phyloP scores from a whole-genome alignment of 2,797 vertebrate genomes.

The Balearica regulorum region DNA sequence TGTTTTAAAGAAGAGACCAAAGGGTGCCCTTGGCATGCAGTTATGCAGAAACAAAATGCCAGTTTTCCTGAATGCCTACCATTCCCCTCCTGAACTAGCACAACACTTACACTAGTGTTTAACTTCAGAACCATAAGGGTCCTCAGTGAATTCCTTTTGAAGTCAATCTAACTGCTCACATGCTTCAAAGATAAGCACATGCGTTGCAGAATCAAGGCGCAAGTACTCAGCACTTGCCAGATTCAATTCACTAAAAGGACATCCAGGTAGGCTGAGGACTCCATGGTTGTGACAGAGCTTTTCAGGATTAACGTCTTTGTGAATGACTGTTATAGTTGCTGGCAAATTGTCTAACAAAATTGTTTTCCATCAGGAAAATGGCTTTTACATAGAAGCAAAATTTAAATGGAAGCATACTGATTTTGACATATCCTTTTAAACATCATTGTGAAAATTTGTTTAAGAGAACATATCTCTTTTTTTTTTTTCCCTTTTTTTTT shows the following conservation, averaged over 20 bases:
- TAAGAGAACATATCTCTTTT: neutral
- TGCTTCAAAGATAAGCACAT: constrained; percentile 15
- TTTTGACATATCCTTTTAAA: constrained; percentile 18
- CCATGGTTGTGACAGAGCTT: neutral
- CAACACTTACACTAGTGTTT: constrained; percentile 20
- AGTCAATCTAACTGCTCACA: neutral
- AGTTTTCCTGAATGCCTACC: neutral
- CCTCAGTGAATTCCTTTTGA: constrained; percentile 8
- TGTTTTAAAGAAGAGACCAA: neutral
- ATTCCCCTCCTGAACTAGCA: neutral
- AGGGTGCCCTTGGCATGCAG: neutral
- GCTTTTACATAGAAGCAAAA: neutral
- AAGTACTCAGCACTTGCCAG: neutral
- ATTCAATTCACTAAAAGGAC: neutral
- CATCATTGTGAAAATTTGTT: neutral
- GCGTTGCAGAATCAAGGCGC: neutral
- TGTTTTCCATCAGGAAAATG: neutral
- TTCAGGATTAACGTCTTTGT: neutral
- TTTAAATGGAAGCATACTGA: neutral
- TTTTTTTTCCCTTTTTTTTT: fast-evolving
- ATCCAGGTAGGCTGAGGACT: constrained; percentile 2
- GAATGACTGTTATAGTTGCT: neutral
- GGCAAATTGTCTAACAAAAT: constrained; percentile 3
- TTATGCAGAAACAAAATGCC: neutral
- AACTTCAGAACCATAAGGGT: neutral